Evolutionary conservation across 2,797 vertebrate genomes (phyloP), one percentile per base, ranked within the genome.

Genomic region (Poecile montanus): DNA sequence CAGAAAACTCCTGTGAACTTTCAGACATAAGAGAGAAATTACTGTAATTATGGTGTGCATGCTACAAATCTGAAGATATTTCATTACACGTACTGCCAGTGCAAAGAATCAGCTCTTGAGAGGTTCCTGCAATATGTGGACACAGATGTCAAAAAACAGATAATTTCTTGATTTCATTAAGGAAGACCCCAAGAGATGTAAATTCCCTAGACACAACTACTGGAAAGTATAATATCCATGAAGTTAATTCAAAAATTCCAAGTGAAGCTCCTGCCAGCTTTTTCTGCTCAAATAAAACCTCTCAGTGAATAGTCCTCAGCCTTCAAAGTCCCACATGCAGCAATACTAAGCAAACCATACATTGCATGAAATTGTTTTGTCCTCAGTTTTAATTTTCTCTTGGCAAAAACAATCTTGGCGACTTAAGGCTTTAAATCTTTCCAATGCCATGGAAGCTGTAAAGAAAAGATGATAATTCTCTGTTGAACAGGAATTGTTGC

Each of bases 41-140:
- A 60, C 54, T 71, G 19, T 47, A 71, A 38, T 56, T 89, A 45
- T 4, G 13, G 30, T 54, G 26, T 34, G 23, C 27, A 16, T 34
- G 16, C 45, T 27, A 2, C 38, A 30, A 22, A 10, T 83, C 53
- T 44, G 32, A 74, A 74, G 32, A 21, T 34, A 50, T 20, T 89
- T 74, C 9, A 3, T 63, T 77, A 19, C 12, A 1, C 0, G 0
- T 21, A 27, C 18, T 40, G 26, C 27, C 13, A 32, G 15, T 26
- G 48, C 29, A 53, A 58, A 65, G 15, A n/a, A 67, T 45, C 67
- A 66, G 30, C 50, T 72, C 30, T 42, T 65, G 11, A 17, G 8
- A 58, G 6, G 56, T 25, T 78, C 80, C 57, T 83, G n/a, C 48
- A 72, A 36, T 26, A 21, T 0, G 0, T 16, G 32, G 76, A 63